Percentiles rank a stretch among this genome's conserved stretches.
Evolutionary conservation across 2,797 vertebrate species (phyloP).

Genomic region (Enteromius unitaeniatus): DNA sequence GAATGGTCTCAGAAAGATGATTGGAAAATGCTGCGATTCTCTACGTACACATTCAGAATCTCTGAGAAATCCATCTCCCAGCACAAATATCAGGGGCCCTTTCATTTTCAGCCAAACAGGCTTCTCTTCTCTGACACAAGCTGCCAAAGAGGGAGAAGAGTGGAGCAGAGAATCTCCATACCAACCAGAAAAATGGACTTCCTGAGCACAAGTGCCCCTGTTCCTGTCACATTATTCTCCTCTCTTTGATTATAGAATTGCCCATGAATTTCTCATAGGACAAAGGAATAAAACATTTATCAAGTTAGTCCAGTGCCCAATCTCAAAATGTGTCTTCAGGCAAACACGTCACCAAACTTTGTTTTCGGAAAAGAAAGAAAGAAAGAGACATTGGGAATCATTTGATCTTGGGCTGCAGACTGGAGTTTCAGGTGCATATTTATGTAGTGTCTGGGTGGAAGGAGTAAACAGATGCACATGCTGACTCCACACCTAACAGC

Average conservation of each 20-base stretch:
- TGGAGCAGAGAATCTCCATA: constrained; percentile 37
- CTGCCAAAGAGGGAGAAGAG: constrained; percentile 44
- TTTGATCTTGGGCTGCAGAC: constrained; percentile 41
- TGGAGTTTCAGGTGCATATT: constrained; percentile 55
- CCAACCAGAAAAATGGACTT: constrained; percentile 32
- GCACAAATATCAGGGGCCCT: constrained; percentile 65
- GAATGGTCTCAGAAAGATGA: constrained; percentile 49
- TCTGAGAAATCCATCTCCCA: constrained; percentile 62
- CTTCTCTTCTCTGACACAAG: constrained; percentile 48
- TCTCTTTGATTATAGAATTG: constrained; percentile 49
- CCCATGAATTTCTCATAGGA: constrained; percentile 15
- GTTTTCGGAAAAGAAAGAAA: constrained; percentile 5
- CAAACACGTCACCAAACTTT: neutral
- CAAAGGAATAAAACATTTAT: constrained; percentile 56
- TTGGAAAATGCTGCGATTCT: constrained; percentile 54
- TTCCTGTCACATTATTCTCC: constrained; percentile 39
- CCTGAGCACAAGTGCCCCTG: constrained; percentile 23
- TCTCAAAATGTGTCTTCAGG: constrained; percentile 31
- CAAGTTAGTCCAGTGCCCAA: constrained; percentile 35
- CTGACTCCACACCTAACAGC: constrained; percentile 63
- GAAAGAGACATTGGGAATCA: constrained; percentile 11
- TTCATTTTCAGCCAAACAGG: constrained; percentile 63
- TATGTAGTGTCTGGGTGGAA: constrained; percentile 61
- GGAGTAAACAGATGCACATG: constrained; percentile 65
- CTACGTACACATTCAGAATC: constrained; percentile 51